phyloP scores from a whole-genome alignment of 2,113 vertebrate species.

The Symphodus melops region DNA sequence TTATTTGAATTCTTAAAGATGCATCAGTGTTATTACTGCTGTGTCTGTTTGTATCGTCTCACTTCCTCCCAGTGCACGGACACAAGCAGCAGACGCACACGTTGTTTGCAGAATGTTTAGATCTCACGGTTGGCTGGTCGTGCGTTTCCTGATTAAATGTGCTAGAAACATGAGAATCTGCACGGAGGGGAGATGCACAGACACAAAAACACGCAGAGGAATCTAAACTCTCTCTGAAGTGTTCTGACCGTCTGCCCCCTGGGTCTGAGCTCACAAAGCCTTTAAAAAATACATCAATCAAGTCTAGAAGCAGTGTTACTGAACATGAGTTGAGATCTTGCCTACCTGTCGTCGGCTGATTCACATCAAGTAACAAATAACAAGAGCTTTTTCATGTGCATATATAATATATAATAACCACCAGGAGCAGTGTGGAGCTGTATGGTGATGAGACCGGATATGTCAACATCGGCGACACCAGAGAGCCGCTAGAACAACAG shows the following conservation, averaged over 20 bases:
- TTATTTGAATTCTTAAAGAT: slow-evolving; percentile 1
- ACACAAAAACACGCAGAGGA: slow-evolving; percentile 1
- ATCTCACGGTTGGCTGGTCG: slow-evolving; percentile 14
- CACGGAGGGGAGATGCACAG: background rate
- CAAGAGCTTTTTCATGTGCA: too few species aligned
- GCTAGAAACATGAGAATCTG: slow-evolving; percentile 40
- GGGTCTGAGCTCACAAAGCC: slow-evolving; percentile 10
- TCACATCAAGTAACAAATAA: too few species aligned
- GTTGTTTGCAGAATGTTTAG: slow-evolving; percentile 14
- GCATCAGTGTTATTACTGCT: background rate
- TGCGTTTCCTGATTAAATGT: slow-evolving; percentile 35
- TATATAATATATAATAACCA: too few species aligned
- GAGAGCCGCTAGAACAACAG: too few species aligned
- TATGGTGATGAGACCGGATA: too few species aligned
- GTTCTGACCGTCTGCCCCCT: slow-evolving; percentile 1
- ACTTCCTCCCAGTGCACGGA: background rate
- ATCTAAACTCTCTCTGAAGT: slow-evolving; percentile 23
- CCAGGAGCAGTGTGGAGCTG: too few species aligned
- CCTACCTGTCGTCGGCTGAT: too few species aligned
- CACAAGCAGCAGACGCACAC: background rate
- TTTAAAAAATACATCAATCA: too few species aligned
- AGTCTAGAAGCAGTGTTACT: too few species aligned
- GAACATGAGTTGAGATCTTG: too few species aligned
- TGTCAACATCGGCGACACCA: too few species aligned
- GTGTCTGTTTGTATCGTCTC: background rate